A percentile compares a stretch with the other conserved stretches of the same genome.
Conservation (phyloP, 2,888 invertebrate species). For the Ennomos erosarius region DNA sequence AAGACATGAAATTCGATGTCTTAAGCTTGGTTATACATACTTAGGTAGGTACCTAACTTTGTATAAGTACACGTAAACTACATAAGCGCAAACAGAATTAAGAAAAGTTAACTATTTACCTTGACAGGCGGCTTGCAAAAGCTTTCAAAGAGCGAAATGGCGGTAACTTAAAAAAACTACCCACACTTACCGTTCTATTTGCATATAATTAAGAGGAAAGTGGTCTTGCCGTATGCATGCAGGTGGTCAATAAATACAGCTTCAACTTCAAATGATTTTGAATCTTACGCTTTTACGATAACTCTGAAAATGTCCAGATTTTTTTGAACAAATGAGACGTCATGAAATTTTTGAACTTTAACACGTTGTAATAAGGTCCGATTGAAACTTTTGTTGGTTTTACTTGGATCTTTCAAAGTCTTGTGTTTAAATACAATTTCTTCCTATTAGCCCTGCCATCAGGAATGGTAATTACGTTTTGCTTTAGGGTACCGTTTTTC, state of each 20-base stretch:
- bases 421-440: slow-evolving; percentile 60
- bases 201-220: slow-evolving; percentile 28
- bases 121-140: slow-evolving; percentile 29
- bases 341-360: slow-evolving; percentile 6
- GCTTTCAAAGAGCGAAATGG: slow-evolving; percentile 21
- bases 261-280: slow-evolving; percentile 9
- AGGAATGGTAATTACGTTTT: slow-evolving; percentile 42
- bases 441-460: slow-evolving; percentile 61
- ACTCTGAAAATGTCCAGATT: not conserved
- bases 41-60: not conserved
- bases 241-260: slow-evolving; percentile 28
- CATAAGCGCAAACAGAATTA: slow-evolving; percentile 9
- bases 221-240: slow-evolving; percentile 25
- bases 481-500: slow-evolving; percentile 21
- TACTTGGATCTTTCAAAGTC: slow-evolving; percentile 7
- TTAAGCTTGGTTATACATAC: too few relatives aligned
- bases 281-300: slow-evolving; percentile 3
- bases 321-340: not conserved
- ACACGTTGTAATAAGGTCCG: not conserved
- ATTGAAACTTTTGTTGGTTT: not conserved
- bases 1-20: too few relatives aligned
- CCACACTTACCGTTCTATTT: slow-evolving; percentile 33
- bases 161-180: slow-evolving; percentile 17
- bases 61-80: slow-evolving; percentile 4
- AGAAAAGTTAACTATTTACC: slow-evolving; percentile 13